Evolutionary conservation across 2,113 vertebrate species (phyloP), one percentile per base, ranked within the genome.

Genomic region (Gambusia holbrooki): DNA sequence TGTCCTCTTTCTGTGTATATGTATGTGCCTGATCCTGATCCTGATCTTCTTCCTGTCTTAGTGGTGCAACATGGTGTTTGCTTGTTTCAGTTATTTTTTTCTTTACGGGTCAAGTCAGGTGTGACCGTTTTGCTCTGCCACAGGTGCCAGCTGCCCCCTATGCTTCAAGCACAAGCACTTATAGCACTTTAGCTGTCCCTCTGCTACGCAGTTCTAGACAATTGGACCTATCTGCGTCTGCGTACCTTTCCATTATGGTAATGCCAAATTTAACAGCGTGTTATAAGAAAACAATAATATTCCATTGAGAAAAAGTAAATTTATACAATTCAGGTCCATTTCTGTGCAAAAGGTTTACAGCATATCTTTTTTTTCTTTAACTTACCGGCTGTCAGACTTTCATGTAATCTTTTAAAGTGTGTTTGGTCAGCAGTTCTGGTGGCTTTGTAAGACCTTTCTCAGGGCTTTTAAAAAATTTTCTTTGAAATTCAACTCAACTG

Each of bases 81-180:
- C 84, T 90, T 83, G 78, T 92, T 88, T 70, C 19, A 10, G 25
- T 58, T n/a, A 27, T 54, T 54, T n/a, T 58, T 58, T 54, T 58
- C 25, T 25, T 64, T 90, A 90, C n/a, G 80, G 85, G 74, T 71
- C 28, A 68, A 74, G 83, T 80, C 82, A 70, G 78, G 85, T 84
- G 88, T 72, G 84, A 88, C 84, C 65, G 86, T 77, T 80, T 74
- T 66, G 27, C 73, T 84, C 77, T 29, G 61, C 91, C 74, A 45
- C 89, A 84, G 89, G 84, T 89, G 84, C 87, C 84, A 86, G 83
- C 84, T 85, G 84, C 89, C 88, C 51, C 84, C 76, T 83, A 80
- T 81, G 91, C 89, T 90, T 92, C 89, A 90, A 94, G 94, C 93
- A 93, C 93, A 93, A 91, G 93, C 94, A 95, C 94, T 94, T 93